Conservation (phyloP, 1,140 invertebrate genomes). For the Cydia strobilella region DNA sequence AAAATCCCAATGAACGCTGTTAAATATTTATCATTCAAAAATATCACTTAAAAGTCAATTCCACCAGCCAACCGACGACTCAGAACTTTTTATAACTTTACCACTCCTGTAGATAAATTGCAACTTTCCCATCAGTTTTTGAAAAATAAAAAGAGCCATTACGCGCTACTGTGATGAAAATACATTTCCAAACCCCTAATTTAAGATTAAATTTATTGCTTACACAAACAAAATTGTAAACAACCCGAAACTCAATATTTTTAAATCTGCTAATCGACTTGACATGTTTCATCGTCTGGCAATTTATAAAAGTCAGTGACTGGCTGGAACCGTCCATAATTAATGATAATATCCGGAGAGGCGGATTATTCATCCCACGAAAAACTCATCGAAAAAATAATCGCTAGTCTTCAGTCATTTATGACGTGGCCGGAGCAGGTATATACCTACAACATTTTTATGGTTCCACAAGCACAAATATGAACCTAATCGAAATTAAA, state of each 20-base stretch:
- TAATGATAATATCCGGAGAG: constrained; percentile 75
- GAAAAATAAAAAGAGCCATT: no score
- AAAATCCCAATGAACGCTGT: no score
- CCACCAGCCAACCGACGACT: no score
- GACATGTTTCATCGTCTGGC: constrained; percentile 29
- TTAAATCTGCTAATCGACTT: not conserved
- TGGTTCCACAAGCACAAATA: not conserved
- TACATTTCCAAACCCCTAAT: not conserved
- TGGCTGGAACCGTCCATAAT: constrained; percentile 66
- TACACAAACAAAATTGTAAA: not conserved
- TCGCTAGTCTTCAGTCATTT: constrained; percentile 66
- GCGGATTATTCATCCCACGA: constrained; percentile 63
- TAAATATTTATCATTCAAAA: no score
- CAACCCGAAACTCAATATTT: not conserved
- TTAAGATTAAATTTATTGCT: not conserved
- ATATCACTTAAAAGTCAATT: no score
- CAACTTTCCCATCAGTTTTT: no score
- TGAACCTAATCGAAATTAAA: no score
- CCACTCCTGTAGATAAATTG: no score
- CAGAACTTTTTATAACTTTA: no score
- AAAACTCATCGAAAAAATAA: constrained; percentile 69
- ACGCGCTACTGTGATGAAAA: no score
- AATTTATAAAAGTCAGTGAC: constrained; percentile 62
- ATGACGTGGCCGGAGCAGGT: constrained; percentile 48
- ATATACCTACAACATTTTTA: not conserved